Evolutionary conservation across 2,888 invertebrate genomes (phyloP), one percentile per base, ranked within the genome.

Genomic region (Steromphala cineraria): DNA sequence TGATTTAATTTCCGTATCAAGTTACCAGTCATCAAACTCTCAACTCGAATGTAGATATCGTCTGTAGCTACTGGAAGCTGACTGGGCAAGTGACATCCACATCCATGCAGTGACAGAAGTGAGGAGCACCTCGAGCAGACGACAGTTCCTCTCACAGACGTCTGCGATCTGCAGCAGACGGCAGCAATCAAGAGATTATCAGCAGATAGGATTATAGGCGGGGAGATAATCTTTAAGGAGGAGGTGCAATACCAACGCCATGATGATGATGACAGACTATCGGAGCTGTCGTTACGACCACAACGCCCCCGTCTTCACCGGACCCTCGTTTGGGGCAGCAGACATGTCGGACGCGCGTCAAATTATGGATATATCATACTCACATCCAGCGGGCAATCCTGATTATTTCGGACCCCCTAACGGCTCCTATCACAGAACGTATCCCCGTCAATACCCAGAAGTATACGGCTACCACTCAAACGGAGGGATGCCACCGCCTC

Each of bases 251-350:
- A 7, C 40, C 24, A 56, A n/a, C 80, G 84, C 74, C 53, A 90
- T 87, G 89, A 91, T 90, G 90, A 92, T 92, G 91, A 91, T 90
- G 88, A 88, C 91, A n/a, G 92, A 92, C 82, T 89, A 91, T 80
- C 87, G 92, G 53, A 92, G 92, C 82, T 92, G 92, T 79, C 85
- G 92, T 80, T 92, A 90, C 85, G 92, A 92, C 75, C 87, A 86
- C 79, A 86, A 86, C 75, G 81, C 86, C n/a, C 78, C 86, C 17
- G 79, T 80, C 13, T 81, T 84, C 56, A 77, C 74, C 31, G 79
- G 75, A 10, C 75, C 71, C 40, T 75, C 81, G 19, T 83, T 79
- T 53, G 76, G 77, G 56, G 82, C 84, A 67, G 77, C 83, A 67
- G 90, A 90, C 77, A 85, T 89, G 82, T 87, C 89, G 78, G 91